Evolutionary conservation across 2,113 vertebrate genomes (phyloP).

Genomic region (Mus musculus): DNA sequence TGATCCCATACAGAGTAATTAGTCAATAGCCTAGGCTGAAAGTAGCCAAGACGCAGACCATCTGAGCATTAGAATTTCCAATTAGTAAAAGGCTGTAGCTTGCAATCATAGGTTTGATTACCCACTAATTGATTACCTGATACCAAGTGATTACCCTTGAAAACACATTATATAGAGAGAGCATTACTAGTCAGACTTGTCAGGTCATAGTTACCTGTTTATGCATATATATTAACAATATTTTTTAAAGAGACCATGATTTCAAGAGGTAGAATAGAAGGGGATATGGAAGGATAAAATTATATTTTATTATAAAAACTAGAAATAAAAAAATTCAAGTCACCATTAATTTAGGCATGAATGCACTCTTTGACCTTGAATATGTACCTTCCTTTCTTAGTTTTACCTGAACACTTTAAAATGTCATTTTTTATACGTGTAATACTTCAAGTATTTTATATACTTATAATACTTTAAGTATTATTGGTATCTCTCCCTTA

Average conservation of each 20-base stretch:
- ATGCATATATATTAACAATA: not conserved
- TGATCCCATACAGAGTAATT: not conserved
- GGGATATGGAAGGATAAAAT: not conserved
- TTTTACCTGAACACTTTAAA: not conserved
- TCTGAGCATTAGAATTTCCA: not conserved
- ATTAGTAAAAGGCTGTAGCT: not conserved
- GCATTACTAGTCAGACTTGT: not conserved
- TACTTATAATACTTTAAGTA: not conserved
- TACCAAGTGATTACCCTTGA: not conserved
- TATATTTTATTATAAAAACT: not conserved
- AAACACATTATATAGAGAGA: not conserved
- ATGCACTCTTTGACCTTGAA: not conserved
- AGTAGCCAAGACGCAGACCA: not conserved
- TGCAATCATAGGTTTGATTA: not conserved
- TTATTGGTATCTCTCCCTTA: slow-evolving; percentile 22
- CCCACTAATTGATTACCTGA: not conserved
- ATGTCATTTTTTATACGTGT: not conserved
- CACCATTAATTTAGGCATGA: not conserved
- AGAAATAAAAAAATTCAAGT: not conserved
- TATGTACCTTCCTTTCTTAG: not conserved
- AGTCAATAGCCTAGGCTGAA: not conserved
- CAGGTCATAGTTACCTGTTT: not conserved
- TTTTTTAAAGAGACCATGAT: not conserved
- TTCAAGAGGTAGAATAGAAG: not conserved
- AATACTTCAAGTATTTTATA: not conserved